A percentile compares a stretch with the other conserved stretches of the same genome.
Conservation (phyloP, 2,113 vertebrate species). For the Notarius lentiginosus region DNA sequence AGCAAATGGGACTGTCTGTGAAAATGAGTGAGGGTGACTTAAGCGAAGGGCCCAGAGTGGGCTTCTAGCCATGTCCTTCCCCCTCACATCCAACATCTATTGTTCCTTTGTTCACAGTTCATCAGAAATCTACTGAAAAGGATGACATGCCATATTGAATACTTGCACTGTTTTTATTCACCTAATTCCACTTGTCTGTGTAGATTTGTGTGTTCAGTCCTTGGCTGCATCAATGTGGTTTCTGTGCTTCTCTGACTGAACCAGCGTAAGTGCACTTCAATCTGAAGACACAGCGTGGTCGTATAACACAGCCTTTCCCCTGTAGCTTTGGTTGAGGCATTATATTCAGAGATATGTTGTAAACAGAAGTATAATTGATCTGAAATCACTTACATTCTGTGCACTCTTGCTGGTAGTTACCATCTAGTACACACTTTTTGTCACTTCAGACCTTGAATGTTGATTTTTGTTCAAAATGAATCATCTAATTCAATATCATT, state of each 20-base stretch:
- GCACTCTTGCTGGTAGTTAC: not conserved
- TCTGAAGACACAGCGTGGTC: not conserved
- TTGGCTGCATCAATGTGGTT: not conserved
- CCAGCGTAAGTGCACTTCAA: not conserved
- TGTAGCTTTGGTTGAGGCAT: not conserved
- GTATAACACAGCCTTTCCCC: not conserved
- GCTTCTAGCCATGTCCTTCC: not conserved
- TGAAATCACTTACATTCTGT: not conserved
- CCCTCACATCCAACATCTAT: conserved; percentile 7
- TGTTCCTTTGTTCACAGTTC: conserved; percentile 11
- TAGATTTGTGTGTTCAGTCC: not conserved
- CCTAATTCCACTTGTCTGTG: not conserved
- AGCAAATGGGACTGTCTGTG: conserved; percentile 22
- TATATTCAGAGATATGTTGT: not conserved
- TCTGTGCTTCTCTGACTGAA: not conserved
- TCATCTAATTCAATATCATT: not conserved
- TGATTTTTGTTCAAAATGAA: not conserved
- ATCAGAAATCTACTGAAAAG: conserved; percentile 6
- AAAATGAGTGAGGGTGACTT: conserved; percentile 11
- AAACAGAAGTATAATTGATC: conserved; percentile 1
- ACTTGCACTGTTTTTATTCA: not conserved
- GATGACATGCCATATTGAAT: not conserved
- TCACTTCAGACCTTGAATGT: not conserved
- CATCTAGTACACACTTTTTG: not conserved
- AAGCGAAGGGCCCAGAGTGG: not conserved